Conservation (phyloP, 2,888 invertebrate species). For the Acronicta leporina region DNA sequence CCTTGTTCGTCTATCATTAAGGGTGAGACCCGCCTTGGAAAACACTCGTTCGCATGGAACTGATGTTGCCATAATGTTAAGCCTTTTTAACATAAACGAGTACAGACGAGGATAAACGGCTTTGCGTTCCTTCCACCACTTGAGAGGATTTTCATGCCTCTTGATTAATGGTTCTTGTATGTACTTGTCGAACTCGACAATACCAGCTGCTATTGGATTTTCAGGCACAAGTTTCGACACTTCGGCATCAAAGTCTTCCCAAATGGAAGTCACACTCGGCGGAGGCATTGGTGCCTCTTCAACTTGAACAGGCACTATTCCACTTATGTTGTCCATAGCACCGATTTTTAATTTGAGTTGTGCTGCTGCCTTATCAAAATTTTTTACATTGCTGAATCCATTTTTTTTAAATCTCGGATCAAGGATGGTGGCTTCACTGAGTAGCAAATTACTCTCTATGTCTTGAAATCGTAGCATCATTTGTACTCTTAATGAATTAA, state of each 20-base stretch:
- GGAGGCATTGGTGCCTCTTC: too few species aligned
- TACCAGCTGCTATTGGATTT: conserved; percentile 13
- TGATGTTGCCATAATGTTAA: conserved; percentile 29
- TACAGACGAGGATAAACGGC: conserved; percentile 33
- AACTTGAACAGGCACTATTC: not conserved
- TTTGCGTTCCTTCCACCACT: conserved; percentile 38
- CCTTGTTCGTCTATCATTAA: conserved; percentile 26
- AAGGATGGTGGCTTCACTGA: too few species aligned
- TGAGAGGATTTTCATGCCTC: conserved; percentile 6
- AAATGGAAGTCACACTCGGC: too few species aligned
- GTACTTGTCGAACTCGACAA: conserved; percentile 20
- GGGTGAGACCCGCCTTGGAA: conserved; percentile 27
- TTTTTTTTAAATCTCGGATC: too few species aligned
- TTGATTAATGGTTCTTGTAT: conserved; percentile 13
- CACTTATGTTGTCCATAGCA: conserved; percentile 9
- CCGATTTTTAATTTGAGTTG: not conserved
- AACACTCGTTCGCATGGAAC: conserved; percentile 42
- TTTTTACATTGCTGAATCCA: too few species aligned
- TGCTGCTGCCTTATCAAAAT: too few species aligned
- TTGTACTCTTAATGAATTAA: too few species aligned
- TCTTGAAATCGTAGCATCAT: too few species aligned
- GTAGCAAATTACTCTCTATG: too few species aligned
- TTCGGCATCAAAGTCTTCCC: conserved; percentile 4
- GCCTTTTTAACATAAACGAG: conserved; percentile 23
- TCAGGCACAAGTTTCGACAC: conserved; percentile 3